phyloP scores from a whole-genome alignment of 2,113 vertebrate genomes.

The Passer domesticus region DNA sequence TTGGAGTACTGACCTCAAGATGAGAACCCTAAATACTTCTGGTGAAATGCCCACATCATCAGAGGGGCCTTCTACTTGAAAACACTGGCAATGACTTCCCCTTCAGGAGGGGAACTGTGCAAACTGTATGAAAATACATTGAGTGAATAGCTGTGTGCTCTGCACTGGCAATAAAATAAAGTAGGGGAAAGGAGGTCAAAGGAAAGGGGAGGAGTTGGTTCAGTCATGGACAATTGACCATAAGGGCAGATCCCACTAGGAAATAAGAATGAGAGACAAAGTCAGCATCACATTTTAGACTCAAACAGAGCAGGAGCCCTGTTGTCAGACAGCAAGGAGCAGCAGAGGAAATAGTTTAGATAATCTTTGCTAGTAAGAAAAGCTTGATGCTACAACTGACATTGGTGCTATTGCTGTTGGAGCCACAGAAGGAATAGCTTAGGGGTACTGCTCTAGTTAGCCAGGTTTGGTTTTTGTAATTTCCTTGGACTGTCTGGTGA shows the following conservation, averaged over 20 bases:
- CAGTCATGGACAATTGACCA: constrained; percentile 4
- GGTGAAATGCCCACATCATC: not conserved
- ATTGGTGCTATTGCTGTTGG: not conserved
- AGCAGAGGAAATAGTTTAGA: not conserved
- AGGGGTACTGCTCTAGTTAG: not conserved
- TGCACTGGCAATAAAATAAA: not conserved
- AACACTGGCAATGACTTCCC: not conserved
- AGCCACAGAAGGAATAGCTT: not conserved
- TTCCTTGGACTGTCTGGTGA: not conserved
- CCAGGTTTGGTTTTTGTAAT: not conserved
- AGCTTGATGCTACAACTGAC: not conserved
- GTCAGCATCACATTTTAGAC: not conserved
- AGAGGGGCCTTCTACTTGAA: not conserved
- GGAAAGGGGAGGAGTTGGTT: not conserved
- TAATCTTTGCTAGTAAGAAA: not conserved
- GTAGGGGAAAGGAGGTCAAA: not conserved
- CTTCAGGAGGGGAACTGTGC: not conserved
- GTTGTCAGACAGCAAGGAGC: not conserved
- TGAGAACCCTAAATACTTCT: not conserved
- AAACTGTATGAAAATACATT: not conserved
- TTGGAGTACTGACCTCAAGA: not conserved
- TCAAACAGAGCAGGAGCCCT: not conserved
- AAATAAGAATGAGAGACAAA: not conserved
- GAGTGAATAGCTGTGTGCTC: not conserved
- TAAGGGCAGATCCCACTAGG: not conserved